Conservation (phyloP, 2,113 vertebrate species). For the Phyllostomus hastatus region DNA sequence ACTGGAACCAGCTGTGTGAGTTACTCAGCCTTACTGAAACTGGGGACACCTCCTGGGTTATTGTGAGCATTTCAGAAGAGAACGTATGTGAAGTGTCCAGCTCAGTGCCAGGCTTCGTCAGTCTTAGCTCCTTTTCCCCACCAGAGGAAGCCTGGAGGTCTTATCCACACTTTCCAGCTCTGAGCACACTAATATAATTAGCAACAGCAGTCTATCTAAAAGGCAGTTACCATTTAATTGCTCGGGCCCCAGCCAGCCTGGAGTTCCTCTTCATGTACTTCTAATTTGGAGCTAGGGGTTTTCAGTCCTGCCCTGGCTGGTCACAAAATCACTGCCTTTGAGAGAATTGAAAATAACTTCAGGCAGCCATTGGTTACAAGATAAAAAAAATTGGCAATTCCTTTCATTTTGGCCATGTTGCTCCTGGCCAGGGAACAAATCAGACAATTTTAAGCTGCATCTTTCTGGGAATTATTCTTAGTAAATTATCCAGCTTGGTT, state of each 20-base stretch:
- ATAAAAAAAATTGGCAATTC: background rate
- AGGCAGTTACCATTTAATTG: slow-evolving; percentile 70
- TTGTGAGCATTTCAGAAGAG: slow-evolving; percentile 10
- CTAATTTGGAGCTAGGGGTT: slow-evolving; percentile 48
- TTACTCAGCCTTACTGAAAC: background rate
- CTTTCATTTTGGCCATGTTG: slow-evolving; percentile 24
- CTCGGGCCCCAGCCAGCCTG: slow-evolving; percentile 47
- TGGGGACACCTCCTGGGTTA: background rate
- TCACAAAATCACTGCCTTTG: slow-evolving; percentile 38
- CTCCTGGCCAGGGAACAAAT: background rate
- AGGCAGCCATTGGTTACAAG: background rate
- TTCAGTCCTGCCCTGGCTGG: slow-evolving; percentile 22
- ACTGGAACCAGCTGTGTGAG: background rate
- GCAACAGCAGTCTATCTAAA: slow-evolving; percentile 55
- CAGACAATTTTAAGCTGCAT: background rate
- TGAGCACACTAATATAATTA: slow-evolving; percentile 59
- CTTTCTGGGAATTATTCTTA: background rate
- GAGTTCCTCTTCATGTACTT: slow-evolving; percentile 50
- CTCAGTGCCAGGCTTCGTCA: slow-evolving; percentile 48
- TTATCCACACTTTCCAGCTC: slow-evolving; percentile 11
- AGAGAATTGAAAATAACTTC: slow-evolving; percentile 53
- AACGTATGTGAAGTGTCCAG: background rate
- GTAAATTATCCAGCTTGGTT: background rate
- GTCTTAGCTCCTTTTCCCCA: background rate
- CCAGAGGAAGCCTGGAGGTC: slow-evolving; percentile 34